phyloP scores from a whole-genome alignment of 2,113 vertebrate species.

The Panurus biarmicus region DNA sequence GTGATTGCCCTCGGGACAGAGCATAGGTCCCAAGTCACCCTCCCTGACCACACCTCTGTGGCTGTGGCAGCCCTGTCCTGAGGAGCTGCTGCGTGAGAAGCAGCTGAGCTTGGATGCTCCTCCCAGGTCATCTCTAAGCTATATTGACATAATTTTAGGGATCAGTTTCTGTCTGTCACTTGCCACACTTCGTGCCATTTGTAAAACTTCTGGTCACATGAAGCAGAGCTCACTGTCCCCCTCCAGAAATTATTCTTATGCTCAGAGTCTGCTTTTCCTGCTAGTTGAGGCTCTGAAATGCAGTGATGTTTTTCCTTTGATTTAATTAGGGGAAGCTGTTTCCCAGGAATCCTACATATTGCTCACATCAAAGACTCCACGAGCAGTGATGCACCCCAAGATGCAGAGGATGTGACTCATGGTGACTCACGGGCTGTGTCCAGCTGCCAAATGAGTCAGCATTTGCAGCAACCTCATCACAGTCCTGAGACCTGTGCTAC shows the following conservation, averaged over 20 bases:
- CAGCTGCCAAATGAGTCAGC: conserved; percentile 16
- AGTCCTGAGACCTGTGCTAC: background rate
- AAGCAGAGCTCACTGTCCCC: background rate
- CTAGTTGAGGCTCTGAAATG: background rate
- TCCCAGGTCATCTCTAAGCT: background rate
- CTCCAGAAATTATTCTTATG: background rate
- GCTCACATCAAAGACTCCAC: background rate
- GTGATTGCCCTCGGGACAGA: background rate
- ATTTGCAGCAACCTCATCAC: background rate
- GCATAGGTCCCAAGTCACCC: background rate
- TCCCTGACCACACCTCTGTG: background rate
- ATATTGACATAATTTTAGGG: background rate
- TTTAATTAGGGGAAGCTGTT: conserved; percentile 12
- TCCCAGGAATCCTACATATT: background rate
- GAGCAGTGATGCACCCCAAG: background rate
- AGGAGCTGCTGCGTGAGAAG: background rate
- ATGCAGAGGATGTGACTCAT: background rate
- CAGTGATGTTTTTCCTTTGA: conserved; percentile 23
- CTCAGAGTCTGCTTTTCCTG: background rate
- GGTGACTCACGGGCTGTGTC: background rate
- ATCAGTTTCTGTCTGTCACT: background rate
- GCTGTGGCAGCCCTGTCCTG: background rate
- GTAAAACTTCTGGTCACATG: background rate
- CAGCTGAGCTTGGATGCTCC: background rate
- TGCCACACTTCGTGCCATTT: background rate